Conservation (phyloP, 2,113 vertebrate genomes). For the Muntiacus muntjak region DNA sequence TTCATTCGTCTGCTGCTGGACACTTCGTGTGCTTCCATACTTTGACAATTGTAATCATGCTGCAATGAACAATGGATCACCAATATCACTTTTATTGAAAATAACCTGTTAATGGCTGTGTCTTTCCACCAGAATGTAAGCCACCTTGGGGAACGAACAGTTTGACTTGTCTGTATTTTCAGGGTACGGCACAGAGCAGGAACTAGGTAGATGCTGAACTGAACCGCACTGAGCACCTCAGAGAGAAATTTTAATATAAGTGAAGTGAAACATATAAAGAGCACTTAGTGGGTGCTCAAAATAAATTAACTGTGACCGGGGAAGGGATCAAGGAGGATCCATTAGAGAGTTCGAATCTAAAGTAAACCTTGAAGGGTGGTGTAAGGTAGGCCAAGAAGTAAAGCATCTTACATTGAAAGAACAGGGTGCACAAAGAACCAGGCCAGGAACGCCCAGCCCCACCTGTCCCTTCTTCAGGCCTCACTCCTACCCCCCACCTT, state of each 20-base stretch:
- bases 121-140: slow-evolving; percentile 3
- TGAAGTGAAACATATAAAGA: not conserved
- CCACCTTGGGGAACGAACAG: not conserved
- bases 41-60: not conserved
- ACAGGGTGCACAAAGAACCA: not conserved
- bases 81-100: not conserved
- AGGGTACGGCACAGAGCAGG: not conserved
- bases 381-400: not conserved
- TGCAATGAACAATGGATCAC: not conserved
- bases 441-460: not conserved
- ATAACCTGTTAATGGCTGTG: not conserved
- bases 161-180: not conserved
- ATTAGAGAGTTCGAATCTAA: not conserved
- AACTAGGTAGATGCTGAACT: not conserved
- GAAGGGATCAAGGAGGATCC: not conserved
- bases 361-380: not conserved
- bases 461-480: not conserved
- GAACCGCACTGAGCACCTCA: not conserved
- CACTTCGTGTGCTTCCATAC: not conserved
- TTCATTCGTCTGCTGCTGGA: not conserved
- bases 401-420: not conserved
- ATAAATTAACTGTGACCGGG: not conserved
- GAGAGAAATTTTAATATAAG: not conserved
- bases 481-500: not conserved
- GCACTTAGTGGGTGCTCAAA: not conserved